Percentiles rank a stretch among this genome's conserved stretches.
Conservation (phyloP, 2,888 invertebrate genomes). For the Metacarcinus magister region DNA sequence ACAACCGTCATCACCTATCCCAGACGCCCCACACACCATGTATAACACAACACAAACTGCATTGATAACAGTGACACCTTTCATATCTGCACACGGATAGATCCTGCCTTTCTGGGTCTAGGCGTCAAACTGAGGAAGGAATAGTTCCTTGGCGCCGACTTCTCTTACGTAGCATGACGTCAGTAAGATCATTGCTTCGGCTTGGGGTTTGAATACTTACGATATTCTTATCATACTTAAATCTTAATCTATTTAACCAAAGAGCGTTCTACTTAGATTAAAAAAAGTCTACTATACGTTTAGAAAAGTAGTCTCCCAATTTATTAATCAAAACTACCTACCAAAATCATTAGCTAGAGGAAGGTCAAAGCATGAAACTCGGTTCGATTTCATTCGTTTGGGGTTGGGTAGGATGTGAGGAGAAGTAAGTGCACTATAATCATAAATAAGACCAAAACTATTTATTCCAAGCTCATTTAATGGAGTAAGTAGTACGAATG, state of each 20-base stretch:
- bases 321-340: too few relatives aligned
- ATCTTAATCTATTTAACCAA: not conserved
- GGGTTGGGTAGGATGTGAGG: not conserved
- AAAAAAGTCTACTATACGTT: not conserved
- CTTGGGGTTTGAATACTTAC: not conserved
- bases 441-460: not conserved
- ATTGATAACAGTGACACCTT: not conserved
- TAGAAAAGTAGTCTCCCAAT: too few relatives aligned
- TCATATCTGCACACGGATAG: not conserved
- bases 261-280: too few relatives aligned
- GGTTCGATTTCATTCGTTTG: not conserved
- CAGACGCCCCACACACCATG: not conserved
- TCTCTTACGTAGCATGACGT: constrained; percentile 11
- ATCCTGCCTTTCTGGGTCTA: not conserved
- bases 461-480: not conserved
- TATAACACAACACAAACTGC: not conserved
- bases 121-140: not conserved
- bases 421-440: not conserved
- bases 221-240: not conserved
- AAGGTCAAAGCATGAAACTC: not conserved
- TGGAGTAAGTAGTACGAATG: not conserved
- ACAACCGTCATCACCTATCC: not conserved
- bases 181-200: not conserved
- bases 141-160: not conserved
- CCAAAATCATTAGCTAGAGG: too few relatives aligned